Percentiles rank a stretch among this genome's conserved stretches.
Conservation (phyloP, 2,888 invertebrate genomes). For the Nasonia oneida region DNA sequence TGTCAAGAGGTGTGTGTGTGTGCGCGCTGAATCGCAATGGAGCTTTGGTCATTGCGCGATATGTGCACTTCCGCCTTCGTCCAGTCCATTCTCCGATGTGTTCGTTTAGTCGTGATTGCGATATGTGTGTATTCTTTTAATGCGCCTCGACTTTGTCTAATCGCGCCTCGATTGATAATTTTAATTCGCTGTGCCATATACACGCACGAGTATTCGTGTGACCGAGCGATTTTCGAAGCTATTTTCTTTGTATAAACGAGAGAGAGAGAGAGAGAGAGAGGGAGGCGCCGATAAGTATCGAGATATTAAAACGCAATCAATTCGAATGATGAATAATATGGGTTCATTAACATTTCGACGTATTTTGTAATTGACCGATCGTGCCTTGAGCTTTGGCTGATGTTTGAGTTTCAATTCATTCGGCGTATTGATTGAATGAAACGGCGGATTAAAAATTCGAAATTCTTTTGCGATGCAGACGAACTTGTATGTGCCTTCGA, state of each 20-base stretch:
- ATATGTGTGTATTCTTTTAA: conserved; percentile 20
- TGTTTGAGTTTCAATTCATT: background rate
- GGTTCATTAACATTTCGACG: conserved; percentile 4
- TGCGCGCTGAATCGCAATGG: background rate
- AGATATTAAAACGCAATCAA: background rate
- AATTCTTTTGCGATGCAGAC: background rate
- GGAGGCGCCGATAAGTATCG: background rate
- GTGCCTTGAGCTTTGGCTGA: background rate
- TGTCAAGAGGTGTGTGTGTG: background rate
- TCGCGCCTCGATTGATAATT: background rate
- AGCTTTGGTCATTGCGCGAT: background rate
- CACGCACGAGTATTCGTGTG: background rate
- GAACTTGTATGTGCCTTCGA: background rate
- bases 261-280: background rate
- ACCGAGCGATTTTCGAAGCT: background rate
- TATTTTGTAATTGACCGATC: conserved; percentile 29
- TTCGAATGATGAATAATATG: background rate
- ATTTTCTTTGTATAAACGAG: background rate
- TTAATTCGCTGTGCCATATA: background rate
- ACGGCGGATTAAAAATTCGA: background rate
- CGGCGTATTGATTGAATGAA: background rate
- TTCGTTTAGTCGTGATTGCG: background rate
- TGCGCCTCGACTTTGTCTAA: conserved; percentile 15
- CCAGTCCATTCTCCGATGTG: background rate
- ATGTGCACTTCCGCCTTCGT: conserved; percentile 30